phyloP scores from a whole-genome alignment of 1,140 invertebrate species.

The Belonocnema kinseyi region DNA sequence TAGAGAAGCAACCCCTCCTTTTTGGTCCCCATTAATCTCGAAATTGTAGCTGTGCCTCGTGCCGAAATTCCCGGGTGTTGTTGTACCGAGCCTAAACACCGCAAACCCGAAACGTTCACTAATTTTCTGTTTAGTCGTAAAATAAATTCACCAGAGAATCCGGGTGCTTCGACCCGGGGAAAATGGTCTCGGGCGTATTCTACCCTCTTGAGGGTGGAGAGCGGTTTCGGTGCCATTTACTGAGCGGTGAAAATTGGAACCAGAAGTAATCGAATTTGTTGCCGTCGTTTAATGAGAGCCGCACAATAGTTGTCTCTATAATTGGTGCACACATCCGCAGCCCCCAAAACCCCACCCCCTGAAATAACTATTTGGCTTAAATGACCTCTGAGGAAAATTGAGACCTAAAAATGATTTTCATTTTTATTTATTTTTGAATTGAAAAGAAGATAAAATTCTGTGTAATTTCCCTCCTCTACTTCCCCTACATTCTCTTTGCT shows the following conservation, averaged over 20 bases:
- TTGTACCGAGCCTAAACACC: constrained; percentile 57
- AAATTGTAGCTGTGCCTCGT: constrained; percentile 43
- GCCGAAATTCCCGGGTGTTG: constrained; percentile 37
- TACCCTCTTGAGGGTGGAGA: constrained; percentile 55
- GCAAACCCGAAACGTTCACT: constrained; percentile 72
- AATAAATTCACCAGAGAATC: constrained; percentile 70
- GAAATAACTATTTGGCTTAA: constrained; percentile 65
- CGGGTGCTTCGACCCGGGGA: constrained; percentile 62
- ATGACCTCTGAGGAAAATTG: constrained; percentile 26
- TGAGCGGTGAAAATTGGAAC: constrained; percentile 69
- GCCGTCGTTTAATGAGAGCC: constrained; percentile 74
- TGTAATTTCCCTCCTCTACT: no score
- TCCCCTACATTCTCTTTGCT: no score
- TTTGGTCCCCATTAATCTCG: constrained; percentile 52
- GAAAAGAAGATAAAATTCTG: neutral
- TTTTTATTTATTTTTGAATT: neutral
- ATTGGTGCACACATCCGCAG: constrained; percentile 67
- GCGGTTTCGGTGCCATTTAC: constrained; percentile 63
- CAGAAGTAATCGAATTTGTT: constrained; percentile 76
- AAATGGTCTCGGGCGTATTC: constrained; percentile 68
- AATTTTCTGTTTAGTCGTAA: constrained; percentile 75
- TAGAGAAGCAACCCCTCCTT: neutral
- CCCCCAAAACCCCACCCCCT: constrained; percentile 47
- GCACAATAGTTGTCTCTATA: constrained; percentile 73
- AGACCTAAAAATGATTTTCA: constrained; percentile 54